Evolutionary conservation across 2,888 invertebrate species (phyloP).

Genomic region (Rhopalosiphum nymphaeae): DNA sequence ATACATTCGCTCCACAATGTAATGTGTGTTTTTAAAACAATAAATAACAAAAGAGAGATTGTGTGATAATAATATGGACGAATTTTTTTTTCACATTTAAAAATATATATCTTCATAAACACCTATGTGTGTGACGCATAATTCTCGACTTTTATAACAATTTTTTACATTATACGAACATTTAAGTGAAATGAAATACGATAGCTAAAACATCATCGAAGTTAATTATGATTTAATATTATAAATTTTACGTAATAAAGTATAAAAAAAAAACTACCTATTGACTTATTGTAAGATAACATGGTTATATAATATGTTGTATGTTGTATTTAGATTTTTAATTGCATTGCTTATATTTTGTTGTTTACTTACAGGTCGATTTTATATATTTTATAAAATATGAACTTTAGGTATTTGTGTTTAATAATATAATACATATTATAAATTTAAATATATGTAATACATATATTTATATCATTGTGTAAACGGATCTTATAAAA

Average conservation of each 20-base stretch:
- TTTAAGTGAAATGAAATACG: not conserved
- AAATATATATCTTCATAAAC: not conserved
- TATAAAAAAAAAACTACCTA: not conserved
- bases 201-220: not conserved
- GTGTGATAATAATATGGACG: not conserved
- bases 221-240: not conserved
- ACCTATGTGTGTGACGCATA: not conserved
- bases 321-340: not conserved
- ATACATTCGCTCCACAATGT: not conserved
- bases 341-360: not conserved
- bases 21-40: not conserved
- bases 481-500: not conserved
- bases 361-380: not conserved
- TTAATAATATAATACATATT: not conserved
- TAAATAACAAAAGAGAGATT: slow-evolving; percentile 4
- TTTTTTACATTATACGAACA: not conserved
- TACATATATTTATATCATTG: not conserved
- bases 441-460: not conserved
- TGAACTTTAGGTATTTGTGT: not conserved
- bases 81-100: not conserved
- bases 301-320: not conserved
- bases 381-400: not conserved
- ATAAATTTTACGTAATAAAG: not conserved
- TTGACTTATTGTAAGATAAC: not conserved
- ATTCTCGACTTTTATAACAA: not conserved